These are phyloP conservation scores for Bursaphelenchus mucronatus DNA, from an alignment of 1,140 invertebrate species.

Conservation along the genomic window DNA sequence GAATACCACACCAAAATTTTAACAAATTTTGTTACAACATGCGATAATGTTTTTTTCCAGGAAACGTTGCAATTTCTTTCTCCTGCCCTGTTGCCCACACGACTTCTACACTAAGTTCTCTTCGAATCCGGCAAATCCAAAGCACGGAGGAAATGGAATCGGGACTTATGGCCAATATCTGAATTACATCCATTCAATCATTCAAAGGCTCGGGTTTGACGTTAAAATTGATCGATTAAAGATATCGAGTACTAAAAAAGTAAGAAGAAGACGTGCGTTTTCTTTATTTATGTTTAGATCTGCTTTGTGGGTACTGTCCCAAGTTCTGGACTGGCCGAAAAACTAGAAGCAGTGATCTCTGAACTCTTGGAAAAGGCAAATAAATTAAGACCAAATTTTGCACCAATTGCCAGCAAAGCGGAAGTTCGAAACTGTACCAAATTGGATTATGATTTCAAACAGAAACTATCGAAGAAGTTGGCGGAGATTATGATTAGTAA, in stretches of 20 bases:
- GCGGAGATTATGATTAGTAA: slow-evolving; percentile 12
- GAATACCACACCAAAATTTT: neutral
- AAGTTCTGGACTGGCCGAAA: slow-evolving; percentile 16
- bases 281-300: slow-evolving; percentile 21
- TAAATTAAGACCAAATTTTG: slow-evolving; percentile 21
- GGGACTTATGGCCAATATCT: slow-evolving; percentile 33
- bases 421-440: slow-evolving; percentile 32
- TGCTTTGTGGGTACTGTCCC: slow-evolving; percentile 34
- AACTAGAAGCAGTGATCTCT: slow-evolving; percentile 29
- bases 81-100: slow-evolving; percentile 36
- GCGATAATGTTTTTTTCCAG: slow-evolving; percentile 15
- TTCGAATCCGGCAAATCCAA: slow-evolving; percentile 1
- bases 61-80: slow-evolving; percentile 34
- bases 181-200: slow-evolving; percentile 30
- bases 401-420: slow-evolving; percentile 17
- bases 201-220: slow-evolving; percentile 26
- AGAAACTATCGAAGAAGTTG: slow-evolving; percentile 16
- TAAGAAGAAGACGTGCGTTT: slow-evolving; percentile 8
- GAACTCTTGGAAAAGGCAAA: slow-evolving; percentile 20
- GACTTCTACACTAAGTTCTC: slow-evolving; percentile 33
- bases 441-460: slow-evolving; percentile 25
- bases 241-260: slow-evolving; percentile 41
- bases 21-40: neutral
- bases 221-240: slow-evolving; percentile 29
- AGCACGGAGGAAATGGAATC: slow-evolving; percentile 17